These are phyloP conservation scores for Mesocentrotus franciscanus DNA, from an alignment of 53 echinoderm and acorn worm species.

Conservation along the genomic window DNA sequence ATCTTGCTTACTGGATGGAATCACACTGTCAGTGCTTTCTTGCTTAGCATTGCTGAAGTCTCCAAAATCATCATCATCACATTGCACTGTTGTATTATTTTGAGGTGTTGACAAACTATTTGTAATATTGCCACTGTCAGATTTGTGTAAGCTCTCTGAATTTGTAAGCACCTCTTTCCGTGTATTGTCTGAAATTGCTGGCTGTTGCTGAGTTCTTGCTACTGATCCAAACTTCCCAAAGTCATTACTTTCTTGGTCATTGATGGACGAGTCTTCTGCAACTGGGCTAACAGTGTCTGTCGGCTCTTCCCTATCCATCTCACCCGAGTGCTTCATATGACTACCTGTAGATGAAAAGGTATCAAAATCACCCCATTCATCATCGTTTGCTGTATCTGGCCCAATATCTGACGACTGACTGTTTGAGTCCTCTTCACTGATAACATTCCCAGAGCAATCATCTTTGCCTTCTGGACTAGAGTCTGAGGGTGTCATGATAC, in stretches of 20 bases:
- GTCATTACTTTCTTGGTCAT: slow-evolving; percentile 58
- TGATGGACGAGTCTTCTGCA: neutral
- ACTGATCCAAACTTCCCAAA: slow-evolving; percentile 78
- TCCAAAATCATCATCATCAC: slow-evolving; percentile 73
- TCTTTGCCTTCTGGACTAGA: slow-evolving; percentile 62
- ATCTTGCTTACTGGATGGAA: slow-evolving; percentile 10
- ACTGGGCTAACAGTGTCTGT: neutral
- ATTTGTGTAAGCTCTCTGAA: neutral
- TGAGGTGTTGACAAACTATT: slow-evolving; percentile 1
- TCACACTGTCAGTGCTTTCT: neutral
- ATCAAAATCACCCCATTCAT: slow-evolving; percentile 56
- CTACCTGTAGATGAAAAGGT: slow-evolving; percentile 27
- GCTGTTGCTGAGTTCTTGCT: neutral
- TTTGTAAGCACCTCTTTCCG: neutral
- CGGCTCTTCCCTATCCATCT: neutral
- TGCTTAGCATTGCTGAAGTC: slow-evolving; percentile 66
- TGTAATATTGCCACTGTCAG: neutral
- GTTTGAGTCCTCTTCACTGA: neutral
- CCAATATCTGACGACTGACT: neutral
- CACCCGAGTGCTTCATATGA: neutral
- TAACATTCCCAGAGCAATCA: neutral
- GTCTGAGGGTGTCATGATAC: slow-evolving; percentile 64
- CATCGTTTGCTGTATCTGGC: slow-evolving; percentile 3
- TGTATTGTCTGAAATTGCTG: neutral
- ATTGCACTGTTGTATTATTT: slow-evolving; percentile 28